Evolutionary conservation across 1,140 invertebrate species (phyloP).

Genomic region (Harpegnathos saltator): DNA sequence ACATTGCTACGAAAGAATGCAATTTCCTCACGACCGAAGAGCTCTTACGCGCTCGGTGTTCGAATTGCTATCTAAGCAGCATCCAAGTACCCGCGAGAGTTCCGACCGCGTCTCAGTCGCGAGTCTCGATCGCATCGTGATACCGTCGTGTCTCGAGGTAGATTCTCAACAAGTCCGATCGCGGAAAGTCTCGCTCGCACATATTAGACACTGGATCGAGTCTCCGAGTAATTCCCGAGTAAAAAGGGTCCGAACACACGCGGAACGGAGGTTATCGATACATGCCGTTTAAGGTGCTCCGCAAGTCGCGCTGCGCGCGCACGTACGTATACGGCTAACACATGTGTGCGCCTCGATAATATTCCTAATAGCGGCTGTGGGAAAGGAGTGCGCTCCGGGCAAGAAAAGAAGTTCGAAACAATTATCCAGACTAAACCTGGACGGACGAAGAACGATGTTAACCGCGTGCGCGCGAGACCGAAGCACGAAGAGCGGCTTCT

Average conservation of each 20-base stretch:
- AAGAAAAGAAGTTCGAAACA: constrained; percentile 42
- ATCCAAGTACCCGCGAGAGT: not conserved
- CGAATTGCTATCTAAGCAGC: not conserved
- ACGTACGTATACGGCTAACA: not conserved
- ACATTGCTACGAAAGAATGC: not conserved
- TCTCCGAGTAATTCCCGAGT: not conserved
- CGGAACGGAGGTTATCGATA: too few relatives aligned
- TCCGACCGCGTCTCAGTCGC: not conserved
- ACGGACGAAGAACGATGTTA: constrained; percentile 21
- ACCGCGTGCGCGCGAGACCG: not conserved
- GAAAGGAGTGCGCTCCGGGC: constrained; percentile 1
- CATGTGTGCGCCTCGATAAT: constrained; percentile 25
- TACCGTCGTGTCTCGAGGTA: not conserved
- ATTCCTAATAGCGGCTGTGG: constrained; percentile 4
- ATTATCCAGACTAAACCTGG: constrained; percentile 34
- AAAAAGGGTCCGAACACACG: not conserved
- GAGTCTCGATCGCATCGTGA: not conserved
- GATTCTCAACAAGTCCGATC: not conserved
- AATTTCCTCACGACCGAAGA: constrained; percentile 21
- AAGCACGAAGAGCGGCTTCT: constrained; percentile 11
- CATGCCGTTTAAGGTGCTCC: too few relatives aligned
- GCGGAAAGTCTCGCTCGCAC: not conserved
- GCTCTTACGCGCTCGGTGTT: not conserved
- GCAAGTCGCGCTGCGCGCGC: too few relatives aligned
- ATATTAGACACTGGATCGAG: not conserved